Evolutionary conservation across 2,113 vertebrate species (phyloP).

Genomic region (Cyrtonyx montezumae): DNA sequence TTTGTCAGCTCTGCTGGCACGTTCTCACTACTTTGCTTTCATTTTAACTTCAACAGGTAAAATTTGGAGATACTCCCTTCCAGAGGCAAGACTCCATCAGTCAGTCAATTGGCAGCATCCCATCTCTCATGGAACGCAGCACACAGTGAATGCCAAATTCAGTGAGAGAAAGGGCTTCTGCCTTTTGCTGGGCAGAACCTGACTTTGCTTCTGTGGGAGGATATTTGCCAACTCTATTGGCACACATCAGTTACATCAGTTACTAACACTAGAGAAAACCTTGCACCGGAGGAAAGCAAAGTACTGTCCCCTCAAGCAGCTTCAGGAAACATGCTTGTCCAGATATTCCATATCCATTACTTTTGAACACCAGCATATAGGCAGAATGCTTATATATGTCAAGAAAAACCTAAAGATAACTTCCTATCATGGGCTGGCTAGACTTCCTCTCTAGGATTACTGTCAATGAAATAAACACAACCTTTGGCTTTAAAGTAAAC

Average conservation of each 20-base stretch:
- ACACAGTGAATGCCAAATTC: background rate
- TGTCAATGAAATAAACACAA: background rate
- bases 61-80: background rate
- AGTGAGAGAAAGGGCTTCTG: background rate
- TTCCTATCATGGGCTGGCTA: background rate
- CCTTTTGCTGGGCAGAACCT: background rate
- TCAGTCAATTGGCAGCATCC: background rate
- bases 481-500: background rate
- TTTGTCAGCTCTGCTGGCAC: fast-evolving
- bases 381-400: background rate
- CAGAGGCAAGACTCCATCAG: background rate
- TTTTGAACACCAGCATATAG: background rate
- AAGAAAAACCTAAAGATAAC: background rate
- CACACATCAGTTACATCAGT: background rate
- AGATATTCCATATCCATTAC: background rate
- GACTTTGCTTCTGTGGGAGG: background rate
- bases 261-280: background rate
- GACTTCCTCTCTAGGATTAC: background rate
- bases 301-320: background rate
- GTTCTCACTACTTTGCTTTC: background rate
- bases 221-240: background rate
- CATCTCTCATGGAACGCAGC: background rate
- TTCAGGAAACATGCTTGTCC: background rate
- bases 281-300: background rate
- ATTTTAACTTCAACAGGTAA: background rate